Conservation (phyloP, 2,113 vertebrate species). For the Oreotrochilus melanogaster region DNA sequence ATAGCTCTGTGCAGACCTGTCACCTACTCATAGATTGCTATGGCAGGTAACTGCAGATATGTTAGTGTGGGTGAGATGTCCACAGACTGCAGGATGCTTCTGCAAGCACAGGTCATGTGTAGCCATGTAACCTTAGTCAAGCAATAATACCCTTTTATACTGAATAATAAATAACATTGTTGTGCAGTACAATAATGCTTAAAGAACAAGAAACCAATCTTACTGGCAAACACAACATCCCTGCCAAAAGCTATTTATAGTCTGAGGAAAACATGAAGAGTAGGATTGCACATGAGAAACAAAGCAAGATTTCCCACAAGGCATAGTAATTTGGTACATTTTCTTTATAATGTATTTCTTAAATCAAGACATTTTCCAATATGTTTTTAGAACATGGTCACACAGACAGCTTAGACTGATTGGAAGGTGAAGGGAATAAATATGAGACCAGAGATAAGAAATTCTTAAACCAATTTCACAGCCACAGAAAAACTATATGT, state of each 20-base stretch:
- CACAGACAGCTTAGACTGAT: not conserved
- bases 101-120: not conserved
- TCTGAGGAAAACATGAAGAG: not conserved
- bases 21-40: not conserved
- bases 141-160: not conserved
- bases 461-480: not conserved
- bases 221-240: not conserved
- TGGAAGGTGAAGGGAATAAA: not conserved
- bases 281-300: not conserved
- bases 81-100: not conserved
- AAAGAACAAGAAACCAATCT: not conserved
- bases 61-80: not conserved
- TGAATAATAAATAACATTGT: not conserved
- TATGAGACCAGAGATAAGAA: not conserved
- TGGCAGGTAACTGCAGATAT: not conserved
- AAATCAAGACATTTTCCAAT: not conserved
- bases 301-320: not conserved
- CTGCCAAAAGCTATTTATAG: not conserved
- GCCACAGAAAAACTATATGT: not conserved
- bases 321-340: not conserved
- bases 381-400: not conserved
- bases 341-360: not conserved
- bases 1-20: not conserved
- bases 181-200: not conserved
- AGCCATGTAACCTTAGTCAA: rapidly evolving